Evolutionary conservation across 2,113 vertebrate species (phyloP).

Genomic region (Hemicordylus capensis): DNA sequence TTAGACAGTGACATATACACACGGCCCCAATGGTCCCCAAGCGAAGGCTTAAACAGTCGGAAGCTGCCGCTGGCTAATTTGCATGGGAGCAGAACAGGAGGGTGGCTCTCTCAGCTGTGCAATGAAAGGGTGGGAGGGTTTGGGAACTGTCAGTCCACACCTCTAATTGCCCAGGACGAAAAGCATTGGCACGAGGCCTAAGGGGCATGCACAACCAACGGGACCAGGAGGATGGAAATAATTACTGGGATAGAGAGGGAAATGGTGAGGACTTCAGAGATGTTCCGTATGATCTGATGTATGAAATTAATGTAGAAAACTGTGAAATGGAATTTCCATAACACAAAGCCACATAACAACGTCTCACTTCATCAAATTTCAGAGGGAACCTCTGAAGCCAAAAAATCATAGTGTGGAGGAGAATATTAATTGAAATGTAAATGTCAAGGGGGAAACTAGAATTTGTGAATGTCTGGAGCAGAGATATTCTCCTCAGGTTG

Average conservation of each 20-base stretch:
- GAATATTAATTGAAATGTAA: constrained; percentile 22
- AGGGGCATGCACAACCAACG: neutral
- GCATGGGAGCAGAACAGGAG: neutral
- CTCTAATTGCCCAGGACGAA: neutral
- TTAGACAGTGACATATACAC: constrained; percentile 28
- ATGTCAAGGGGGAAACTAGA: neutral
- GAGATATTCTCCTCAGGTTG: neutral
- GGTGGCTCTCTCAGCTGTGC: neutral
- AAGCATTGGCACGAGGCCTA: neutral
- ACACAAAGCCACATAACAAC: constrained; percentile 10
- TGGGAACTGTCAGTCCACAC: neutral
- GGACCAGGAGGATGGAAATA: neutral
- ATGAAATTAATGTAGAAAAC: constrained; percentile 30
- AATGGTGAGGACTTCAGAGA: constrained; percentile 1
- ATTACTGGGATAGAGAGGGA: neutral
- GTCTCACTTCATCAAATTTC: constrained; percentile 19
- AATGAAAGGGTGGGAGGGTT: neutral
- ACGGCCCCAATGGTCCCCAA: constrained; percentile 9
- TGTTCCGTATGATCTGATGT: constrained; percentile 23
- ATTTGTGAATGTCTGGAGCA: neutral
- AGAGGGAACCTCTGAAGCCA: constrained; percentile 9
- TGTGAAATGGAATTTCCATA: constrained; percentile 32
- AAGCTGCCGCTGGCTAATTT: neutral
- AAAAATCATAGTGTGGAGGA: neutral
- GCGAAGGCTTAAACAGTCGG: constrained; percentile 31